Percentiles rank a stretch among this genome's conserved stretches.
phyloP scores from a whole-genome alignment of 2,113 vertebrate species.

The mouse (Mus musculus) region GRCm39 chr5:113919001-113919500 shows the following conservation, averaged over 20 bases:
- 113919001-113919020: background rate
- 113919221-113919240: background rate
- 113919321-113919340: background rate
- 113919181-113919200: background rate
- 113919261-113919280: background rate
- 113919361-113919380: background rate
- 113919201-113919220: background rate
- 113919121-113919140: background rate
- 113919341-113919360: background rate
- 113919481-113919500: fast-evolving
- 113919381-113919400: background rate
- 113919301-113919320: background rate
- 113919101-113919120: constrained; percentile 20
- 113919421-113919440: background rate
- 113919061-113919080: background rate
- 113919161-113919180: too few relatives aligned
- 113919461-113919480: background rate
- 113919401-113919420: background rate
- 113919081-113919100: background rate
- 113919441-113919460: background rate
- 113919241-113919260: background rate
- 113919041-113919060: background rate
- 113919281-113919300: background rate
- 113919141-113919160: background rate
- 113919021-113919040: background rate